Conservation (phyloP, 1,140 invertebrate species). For the Thalassaphorura encarpata region DNA sequence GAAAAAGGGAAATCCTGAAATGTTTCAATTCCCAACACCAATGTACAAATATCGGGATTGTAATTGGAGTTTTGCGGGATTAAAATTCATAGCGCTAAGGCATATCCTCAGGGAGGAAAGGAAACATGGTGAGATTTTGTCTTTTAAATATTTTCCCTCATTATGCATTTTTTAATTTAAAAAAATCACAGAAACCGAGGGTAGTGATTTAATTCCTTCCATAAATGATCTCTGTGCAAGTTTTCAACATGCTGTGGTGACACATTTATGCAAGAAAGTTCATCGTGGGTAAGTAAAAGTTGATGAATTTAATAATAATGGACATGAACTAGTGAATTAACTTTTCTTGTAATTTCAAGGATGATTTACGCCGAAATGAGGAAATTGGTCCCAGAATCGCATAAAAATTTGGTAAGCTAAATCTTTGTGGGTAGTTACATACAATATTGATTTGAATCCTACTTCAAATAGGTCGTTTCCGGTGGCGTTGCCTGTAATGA, state of each 20-base stretch:
- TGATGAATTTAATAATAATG: no score
- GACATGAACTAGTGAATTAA: no score
- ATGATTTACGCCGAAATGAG: slow-evolving; percentile 57
- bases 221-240: slow-evolving; percentile 77
- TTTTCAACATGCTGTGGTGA: slow-evolving; percentile 61
- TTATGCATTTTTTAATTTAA: not conserved
- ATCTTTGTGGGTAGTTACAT: not conserved
- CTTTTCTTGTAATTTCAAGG: no score
- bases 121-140: slow-evolving; percentile 42
- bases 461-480: slow-evolving; percentile 67
- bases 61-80: slow-evolving; percentile 73
- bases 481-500: slow-evolving; percentile 93
- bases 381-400: not conserved
- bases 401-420: slow-evolving; percentile 7
- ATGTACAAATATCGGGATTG: slow-evolving; percentile 54
- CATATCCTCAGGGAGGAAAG: slow-evolving; percentile 51
- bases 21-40: slow-evolving; percentile 55
- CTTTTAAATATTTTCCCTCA: not conserved
- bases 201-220: slow-evolving; percentile 62
- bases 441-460: slow-evolving; percentile 1
- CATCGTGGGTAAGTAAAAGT: no score
- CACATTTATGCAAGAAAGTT: slow-evolving; percentile 68
- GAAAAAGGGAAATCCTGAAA: slow-evolving; percentile 51
- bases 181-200: slow-evolving; percentile 41
- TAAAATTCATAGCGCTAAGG: slow-evolving; percentile 47